Evolutionary conservation across 2,797 vertebrate genomes (phyloP).

Genomic region (Chaetodon trifasciatus): DNA sequence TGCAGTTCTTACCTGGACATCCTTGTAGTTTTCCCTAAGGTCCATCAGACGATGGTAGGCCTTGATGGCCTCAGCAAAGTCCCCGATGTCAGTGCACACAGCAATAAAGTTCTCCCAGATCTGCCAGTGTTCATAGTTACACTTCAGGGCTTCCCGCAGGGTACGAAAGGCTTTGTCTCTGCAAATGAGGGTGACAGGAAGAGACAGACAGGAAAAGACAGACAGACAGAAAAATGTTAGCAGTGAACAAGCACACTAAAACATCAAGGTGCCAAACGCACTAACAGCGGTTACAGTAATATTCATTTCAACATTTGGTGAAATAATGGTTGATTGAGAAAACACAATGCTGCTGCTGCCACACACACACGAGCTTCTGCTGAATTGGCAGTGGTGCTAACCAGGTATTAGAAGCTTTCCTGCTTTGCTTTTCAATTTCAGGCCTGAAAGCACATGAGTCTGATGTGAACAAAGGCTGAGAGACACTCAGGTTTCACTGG

Average conservation of each 20-base stretch:
- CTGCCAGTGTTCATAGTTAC: constrained; percentile 98
- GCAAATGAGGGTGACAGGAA: neutral
- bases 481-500: constrained; percentile 16
- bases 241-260: neutral
- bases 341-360: neutral
- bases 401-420: constrained; percentile 69
- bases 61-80: constrained; percentile 93
- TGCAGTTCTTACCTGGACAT: constrained; percentile 88
- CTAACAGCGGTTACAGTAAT: neutral
- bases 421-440: constrained; percentile 75
- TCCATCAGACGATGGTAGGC: constrained; percentile 97
- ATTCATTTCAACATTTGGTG: constrained; percentile 3
- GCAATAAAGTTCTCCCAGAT: constrained; percentile 98
- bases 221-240: neutral
- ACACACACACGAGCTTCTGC: constrained; percentile 18
- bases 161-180: constrained; percentile 94
- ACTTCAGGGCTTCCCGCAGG: constrained; percentile 95
- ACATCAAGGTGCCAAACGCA: neutral
- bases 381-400: constrained; percentile 60
- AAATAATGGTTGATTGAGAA: neutral
- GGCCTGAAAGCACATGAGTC: constrained; percentile 69
- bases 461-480: constrained; percentile 58
- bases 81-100: constrained; percentile 92
- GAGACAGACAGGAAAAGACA: neutral
- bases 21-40: constrained; percentile 93